Evolutionary conservation across 2,113 vertebrate species (phyloP), one percentile per base, ranked within the genome.

Genomic region (Forbesichthys agassizii): DNA sequence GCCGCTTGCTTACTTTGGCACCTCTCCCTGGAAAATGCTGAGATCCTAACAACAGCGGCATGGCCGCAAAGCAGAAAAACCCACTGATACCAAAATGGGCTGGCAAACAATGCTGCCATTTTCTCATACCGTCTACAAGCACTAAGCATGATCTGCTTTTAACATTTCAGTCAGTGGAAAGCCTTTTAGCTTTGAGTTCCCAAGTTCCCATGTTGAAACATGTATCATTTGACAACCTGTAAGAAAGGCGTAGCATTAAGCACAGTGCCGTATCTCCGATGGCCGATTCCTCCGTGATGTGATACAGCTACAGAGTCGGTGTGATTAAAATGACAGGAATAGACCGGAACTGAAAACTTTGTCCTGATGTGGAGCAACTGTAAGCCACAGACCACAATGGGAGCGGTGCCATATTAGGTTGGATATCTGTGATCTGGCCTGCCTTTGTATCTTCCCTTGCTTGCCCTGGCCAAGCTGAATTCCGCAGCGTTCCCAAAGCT

Each of bases 401-500:
- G 73, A 81, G 66, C 71, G 85, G 70, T 47, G 79, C 53, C 82
- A 76, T 61, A 71, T 79, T 69, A 63, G 75, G 82, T 64, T 61
- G 57, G 69, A 77, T 81, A 84, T 84, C 85, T 83, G 71, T 70
- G 79, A 78, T 82, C 87, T 83, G 78, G 69, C 62, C 64, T 82
- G 72, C 75, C 52, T 74, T 74, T 47, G 55, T 63, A 53, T 66
- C 57, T 74, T 69, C 71, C 79, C 74, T 16, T 9, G 47, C 74
- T 16, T 11, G 47, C 51, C 48, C 59, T 11, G 33, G 75, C 68
- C 77, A 56, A 82, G 72, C 69, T 73, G 70, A 84, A 89, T 67
- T 86, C 66, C 71, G 68, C 77, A 85, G 86, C 78, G 83, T 81
- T 88, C 82, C 88, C 79, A 87, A 82, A 82, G 85, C 88, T 88